These are phyloP conservation scores for Lordiphosa clarofinis DNA, from an alignment of 1,140 invertebrate genomes.

Conservation along the genomic window DNA sequence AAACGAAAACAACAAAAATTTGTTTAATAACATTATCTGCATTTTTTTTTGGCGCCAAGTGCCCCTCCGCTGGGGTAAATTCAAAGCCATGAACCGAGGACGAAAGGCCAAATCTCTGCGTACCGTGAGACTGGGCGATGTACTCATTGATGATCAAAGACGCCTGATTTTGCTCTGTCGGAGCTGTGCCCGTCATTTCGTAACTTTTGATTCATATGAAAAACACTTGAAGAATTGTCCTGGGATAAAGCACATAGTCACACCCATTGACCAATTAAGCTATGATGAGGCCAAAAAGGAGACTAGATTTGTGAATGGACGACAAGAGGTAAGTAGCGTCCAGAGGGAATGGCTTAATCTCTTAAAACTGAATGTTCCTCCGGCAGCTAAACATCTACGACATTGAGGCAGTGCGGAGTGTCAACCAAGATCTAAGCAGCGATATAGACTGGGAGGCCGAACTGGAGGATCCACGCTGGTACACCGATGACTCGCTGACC, in stretches of 20 bases:
- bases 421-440: not conserved
- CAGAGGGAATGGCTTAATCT: no score
- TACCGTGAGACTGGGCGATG: slow-evolving; percentile 47
- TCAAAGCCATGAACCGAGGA: slow-evolving; percentile 37
- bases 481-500: slow-evolving; percentile 27
- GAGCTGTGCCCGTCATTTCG: slow-evolving; percentile 43
- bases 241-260: slow-evolving; percentile 37
- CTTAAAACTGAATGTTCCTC: not conserved
- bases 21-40: no score
- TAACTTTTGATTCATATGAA: slow-evolving; percentile 35
- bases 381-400: slow-evolving; percentile 53
- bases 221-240: slow-evolving; percentile 37
- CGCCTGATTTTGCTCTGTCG: slow-evolving; percentile 50
- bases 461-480: slow-evolving; percentile 69
- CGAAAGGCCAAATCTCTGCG: slow-evolving; percentile 35
- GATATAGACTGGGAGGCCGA: slow-evolving; percentile 58
- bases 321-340: slow-evolving; percentile 39
- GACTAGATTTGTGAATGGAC: slow-evolving; percentile 24
- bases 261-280: slow-evolving; percentile 24
- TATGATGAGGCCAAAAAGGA: slow-evolving; percentile 48
- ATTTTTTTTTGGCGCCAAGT: no score
- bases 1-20: no score
- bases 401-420: slow-evolving; percentile 29
- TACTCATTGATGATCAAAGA: slow-evolving; percentile 53
- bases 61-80: no score